Percentiles rank a stretch among this genome's conserved stretches.
These are phyloP conservation scores for Benitochromis conjunctus DNA, from an alignment of 2,113 vertebrate genomes.

Conservation along the genomic window DNA sequence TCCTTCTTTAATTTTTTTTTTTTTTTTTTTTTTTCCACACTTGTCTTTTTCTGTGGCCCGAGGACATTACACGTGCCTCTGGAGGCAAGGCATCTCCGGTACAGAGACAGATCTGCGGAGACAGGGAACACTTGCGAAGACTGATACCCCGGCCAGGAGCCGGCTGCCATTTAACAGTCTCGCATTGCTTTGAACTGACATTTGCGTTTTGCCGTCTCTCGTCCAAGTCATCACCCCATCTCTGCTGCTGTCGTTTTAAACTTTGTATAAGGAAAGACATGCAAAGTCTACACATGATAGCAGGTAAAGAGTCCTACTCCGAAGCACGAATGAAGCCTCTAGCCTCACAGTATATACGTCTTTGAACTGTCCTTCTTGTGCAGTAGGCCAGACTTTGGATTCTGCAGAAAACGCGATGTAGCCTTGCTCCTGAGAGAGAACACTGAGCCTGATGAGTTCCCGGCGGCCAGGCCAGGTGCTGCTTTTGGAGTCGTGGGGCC, in stretches of 20 bases:
- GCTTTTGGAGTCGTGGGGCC: conserved; percentile 15
- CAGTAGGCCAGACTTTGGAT: not conserved
- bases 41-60: conserved; percentile 26
- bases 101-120: conserved; percentile 80
- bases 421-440: not conserved
- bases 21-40: conserved; percentile 2
- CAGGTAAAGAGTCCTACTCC: not conserved
- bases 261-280: conserved; percentile 12
- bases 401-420: not conserved
- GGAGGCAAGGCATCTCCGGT: conserved; percentile 79
- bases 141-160: conserved; percentile 79
- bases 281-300: not conserved
- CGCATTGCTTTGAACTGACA: conserved; percentile 75
- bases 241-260: conserved; percentile 38
- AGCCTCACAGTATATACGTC: not conserved
- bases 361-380: conserved; percentile 42
- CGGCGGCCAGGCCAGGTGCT: conserved; percentile 44
- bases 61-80: conserved; percentile 54
- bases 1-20: too few relatives aligned
- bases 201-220: conserved; percentile 77
- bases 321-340: not conserved
- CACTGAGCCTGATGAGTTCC: conserved; percentile 41
- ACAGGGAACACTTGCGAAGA: conserved; percentile 84
- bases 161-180: conserved; percentile 87
- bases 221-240: conserved; percentile 72